Evolutionary conservation across 2,888 invertebrate species (phyloP).

Genomic region (Phragmatobia fuliginosa): DNA sequence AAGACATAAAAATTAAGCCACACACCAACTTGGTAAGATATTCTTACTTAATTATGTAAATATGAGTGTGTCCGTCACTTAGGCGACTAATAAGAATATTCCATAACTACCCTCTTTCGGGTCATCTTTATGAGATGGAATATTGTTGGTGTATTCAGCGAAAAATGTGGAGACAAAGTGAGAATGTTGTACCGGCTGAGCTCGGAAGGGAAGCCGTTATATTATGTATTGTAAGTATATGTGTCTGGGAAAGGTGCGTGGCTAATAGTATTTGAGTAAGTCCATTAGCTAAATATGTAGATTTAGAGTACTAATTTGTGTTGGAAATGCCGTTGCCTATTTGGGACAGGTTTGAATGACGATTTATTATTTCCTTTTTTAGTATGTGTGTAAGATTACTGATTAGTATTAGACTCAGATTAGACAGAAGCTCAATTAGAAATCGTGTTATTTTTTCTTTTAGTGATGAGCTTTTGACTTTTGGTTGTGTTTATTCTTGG

Average conservation of each 20-base stretch:
- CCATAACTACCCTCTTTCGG: slow-evolving; percentile 39
- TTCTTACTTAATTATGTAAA: slow-evolving; percentile 49
- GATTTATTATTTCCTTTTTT: not conserved
- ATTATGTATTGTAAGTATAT: not conserved
- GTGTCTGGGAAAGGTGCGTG: not conserved
- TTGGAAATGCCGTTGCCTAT: not conserved
- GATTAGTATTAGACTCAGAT: no score
- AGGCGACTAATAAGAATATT: slow-evolving; percentile 48
- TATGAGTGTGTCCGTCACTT: slow-evolving; percentile 44
- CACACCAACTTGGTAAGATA: slow-evolving; percentile 37
- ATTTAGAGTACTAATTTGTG: not conserved
- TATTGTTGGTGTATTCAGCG: not conserved
- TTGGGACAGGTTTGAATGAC: not conserved
- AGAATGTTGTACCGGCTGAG: not conserved
- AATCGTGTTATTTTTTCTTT: no score
- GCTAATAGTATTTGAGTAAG: not conserved
- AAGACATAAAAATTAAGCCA: slow-evolving; percentile 48
- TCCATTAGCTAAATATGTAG: not conserved
- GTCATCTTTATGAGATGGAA: slow-evolving; percentile 23
- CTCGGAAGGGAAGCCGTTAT: not conserved
- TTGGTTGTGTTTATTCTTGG: no score
- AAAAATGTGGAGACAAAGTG: slow-evolving; percentile 7
- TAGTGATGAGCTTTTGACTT: no score
- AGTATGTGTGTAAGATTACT: not conserved
- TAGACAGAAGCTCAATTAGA: no score